phyloP scores from a whole-genome alignment of 2,888 invertebrate species.

The Nudaria mundana region DNA sequence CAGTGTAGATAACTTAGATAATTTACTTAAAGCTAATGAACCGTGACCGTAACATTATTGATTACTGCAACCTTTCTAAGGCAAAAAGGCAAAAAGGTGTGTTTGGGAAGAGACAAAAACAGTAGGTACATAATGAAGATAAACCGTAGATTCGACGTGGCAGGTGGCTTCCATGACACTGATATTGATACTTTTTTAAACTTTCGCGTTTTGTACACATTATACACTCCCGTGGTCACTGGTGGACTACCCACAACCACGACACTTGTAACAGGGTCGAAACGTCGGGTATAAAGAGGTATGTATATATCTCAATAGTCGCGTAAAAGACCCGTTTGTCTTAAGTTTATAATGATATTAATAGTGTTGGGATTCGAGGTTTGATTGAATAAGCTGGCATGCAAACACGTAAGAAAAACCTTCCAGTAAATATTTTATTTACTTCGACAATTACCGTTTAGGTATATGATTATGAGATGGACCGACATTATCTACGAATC shows the following conservation, averaged over 20 bases:
- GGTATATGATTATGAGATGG: too few relatives aligned
- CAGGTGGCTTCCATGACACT: slow-evolving; percentile 54
- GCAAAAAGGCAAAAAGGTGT: too few relatives aligned
- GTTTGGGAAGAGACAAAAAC: slow-evolving; percentile 41
- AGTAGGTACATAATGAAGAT: slow-evolving; percentile 65
- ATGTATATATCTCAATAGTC: too few relatives aligned
- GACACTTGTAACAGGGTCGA: too few relatives aligned
- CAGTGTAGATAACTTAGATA: slow-evolving; percentile 2
- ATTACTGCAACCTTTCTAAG: slow-evolving; percentile 37
- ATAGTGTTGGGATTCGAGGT: slow-evolving; percentile 35
- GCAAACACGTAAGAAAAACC: slow-evolving; percentile 15
- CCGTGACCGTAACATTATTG: slow-evolving; percentile 40
- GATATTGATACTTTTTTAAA: slow-evolving; percentile 48
- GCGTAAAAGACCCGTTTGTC: too few relatives aligned
- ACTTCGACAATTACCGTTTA: too few relatives aligned
- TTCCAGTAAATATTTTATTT: too few relatives aligned
- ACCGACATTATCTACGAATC: too few relatives aligned
- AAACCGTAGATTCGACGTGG: slow-evolving; percentile 49
- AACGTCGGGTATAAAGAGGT: too few relatives aligned
- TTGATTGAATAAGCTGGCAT: slow-evolving; percentile 21
- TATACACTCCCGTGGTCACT: too few relatives aligned
- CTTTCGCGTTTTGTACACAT: too few relatives aligned
- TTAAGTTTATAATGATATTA: slow-evolving; percentile 43
- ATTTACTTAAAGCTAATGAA: slow-evolving; percentile 33
- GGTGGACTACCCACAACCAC: too few relatives aligned